Base-by-base conservation (phyloP, 2,888 invertebrate species). In the Phengaris arion region DNA sequence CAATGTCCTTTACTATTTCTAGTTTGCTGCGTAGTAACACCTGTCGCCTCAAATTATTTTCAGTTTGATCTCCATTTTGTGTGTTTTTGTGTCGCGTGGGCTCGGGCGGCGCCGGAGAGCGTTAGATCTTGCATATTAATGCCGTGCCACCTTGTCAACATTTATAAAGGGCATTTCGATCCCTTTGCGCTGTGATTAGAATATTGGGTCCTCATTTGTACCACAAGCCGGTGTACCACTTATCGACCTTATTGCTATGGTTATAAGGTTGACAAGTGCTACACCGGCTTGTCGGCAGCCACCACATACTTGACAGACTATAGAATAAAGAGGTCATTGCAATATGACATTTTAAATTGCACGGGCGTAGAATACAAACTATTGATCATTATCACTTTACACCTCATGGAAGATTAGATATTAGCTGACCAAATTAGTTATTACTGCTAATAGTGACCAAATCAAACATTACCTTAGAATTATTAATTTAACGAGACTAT, bases 101-200 rank as follows among this genome's bases (percentile, higher is more conserved):
- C 22, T 52, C 48, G 48, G 52, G 3, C 70, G 15, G 5, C 15
- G 48, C 35, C 52, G 72, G 51, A 12, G 6, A 35, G 77, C 77
- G 73, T 69, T 48, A 76, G 57, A 74, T 13, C 77, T 76, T 77
- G 82, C 82, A 82, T 82, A 81, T 78, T 81, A 81, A 83, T 81
- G 79, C 80, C 79, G 55, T 78, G 78, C 79, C 80, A 80, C 79
- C 78, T 74, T 68, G 59, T 70, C 55, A 54, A 74, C 76, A 76
- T 79, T 75, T 77, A 77, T 74, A 81, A 83, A 83, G 85, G 83
- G 83, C 83, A 84, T 82, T 82, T 79, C 76, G 76, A 79, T 80
- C 75, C 77, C 78, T 77, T 77, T 46, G 51, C 35, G 64, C 77
- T 85, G 88, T 87, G 91, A 85, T 78, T 81, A 76, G 90, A 88